Base-by-base conservation (phyloP, 2,113 vertebrate genomes). In the Numenius arquata region DNA sequence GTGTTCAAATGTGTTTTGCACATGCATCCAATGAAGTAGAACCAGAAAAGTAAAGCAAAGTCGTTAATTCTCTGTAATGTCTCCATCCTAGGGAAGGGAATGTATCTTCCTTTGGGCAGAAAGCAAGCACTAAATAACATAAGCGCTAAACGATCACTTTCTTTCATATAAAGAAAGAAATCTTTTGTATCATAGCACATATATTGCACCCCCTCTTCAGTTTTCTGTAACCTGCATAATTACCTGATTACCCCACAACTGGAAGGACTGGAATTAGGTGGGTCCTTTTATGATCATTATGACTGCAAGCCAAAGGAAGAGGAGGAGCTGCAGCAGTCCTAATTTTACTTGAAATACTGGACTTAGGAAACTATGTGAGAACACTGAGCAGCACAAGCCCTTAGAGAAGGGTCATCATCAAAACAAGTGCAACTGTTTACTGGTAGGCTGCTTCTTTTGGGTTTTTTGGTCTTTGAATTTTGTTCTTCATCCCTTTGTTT, bases 251-350 rank as follows among this genome's bases (percentile, higher is more conserved):
- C 62, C 61, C 81, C 81, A 79, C 50, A 88, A 83, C 94, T 85
- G 93, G 96, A 89, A 91, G 84, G 75, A 94, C 94, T 89, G 93
- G 96, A 96, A 96, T 76, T 82, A 95, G 81, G 84, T 93, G 89
- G n/a, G 36, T 93, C 74, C 70, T 86, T 89, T 89, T 58, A 76
- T 50, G 45, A 82, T 91, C 74, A 76, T 56, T 88, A 88, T 83
- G 85, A 91, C 82, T 91, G 58, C 38, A 78, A 87, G 30, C 8
- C 72, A 80, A 85, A 94, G 91, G 91, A 95, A 80, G 95, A 94
- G 93, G 80, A 94, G 85, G 89, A 95, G 89, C 58, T 88, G 62
- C 70, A 93, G 41, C 71, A 89, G 40, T 65, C 32, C 74, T 76
- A 40, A 94, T 96, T 95, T 97, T 79, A 82, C 40, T 50, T 77